phyloP scores from a whole-genome alignment of 2,113 vertebrate genomes.

The Channa argus region DNA sequence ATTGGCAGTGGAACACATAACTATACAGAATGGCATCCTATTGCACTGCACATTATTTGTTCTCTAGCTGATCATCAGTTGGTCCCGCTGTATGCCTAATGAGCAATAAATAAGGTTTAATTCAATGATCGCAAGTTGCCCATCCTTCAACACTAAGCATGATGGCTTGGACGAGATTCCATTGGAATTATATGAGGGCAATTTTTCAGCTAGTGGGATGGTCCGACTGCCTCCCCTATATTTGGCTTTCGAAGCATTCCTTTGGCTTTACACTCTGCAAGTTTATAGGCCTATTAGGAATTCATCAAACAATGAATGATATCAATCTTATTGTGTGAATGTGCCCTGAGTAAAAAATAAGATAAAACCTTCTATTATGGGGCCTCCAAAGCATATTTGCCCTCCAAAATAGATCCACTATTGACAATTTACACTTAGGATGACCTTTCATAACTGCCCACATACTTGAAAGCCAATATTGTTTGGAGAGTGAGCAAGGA shows the following conservation, averaged over 20 bases:
- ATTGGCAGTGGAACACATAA: slow-evolving; percentile 72
- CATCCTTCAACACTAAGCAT: slow-evolving; percentile 76
- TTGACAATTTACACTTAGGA: slow-evolving; percentile 84
- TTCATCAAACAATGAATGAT: slow-evolving; percentile 80
- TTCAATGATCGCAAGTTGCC: slow-evolving; percentile 71
- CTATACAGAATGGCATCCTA: slow-evolving; percentile 63
- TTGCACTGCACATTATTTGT: slow-evolving; percentile 75
- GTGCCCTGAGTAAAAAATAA: slow-evolving; percentile 79
- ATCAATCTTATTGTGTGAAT: slow-evolving; percentile 80
- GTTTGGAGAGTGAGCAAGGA: slow-evolving; percentile 62
- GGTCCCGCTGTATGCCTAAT: slow-evolving; percentile 72
- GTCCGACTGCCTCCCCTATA: slow-evolving; percentile 58
- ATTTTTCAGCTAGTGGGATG: slow-evolving; percentile 80
- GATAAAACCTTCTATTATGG: slow-evolving; percentile 83
- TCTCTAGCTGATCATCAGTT: slow-evolving; percentile 73
- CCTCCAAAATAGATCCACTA: slow-evolving; percentile 80
- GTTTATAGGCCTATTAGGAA: slow-evolving; percentile 85
- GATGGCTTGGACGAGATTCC: slow-evolving; percentile 71
- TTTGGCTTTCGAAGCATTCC: slow-evolving; percentile 76
- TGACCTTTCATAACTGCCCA: slow-evolving; percentile 83
- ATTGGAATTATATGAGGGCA: slow-evolving; percentile 81
- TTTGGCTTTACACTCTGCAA: slow-evolving; percentile 75
- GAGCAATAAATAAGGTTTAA: slow-evolving; percentile 79
- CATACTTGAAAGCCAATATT: slow-evolving; percentile 77
- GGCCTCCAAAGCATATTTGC: slow-evolving; percentile 80